These are phyloP conservation scores for Heliangelus exortis DNA, from an alignment of 2,797 vertebrate genomes.

Conservation along the genomic window DNA sequence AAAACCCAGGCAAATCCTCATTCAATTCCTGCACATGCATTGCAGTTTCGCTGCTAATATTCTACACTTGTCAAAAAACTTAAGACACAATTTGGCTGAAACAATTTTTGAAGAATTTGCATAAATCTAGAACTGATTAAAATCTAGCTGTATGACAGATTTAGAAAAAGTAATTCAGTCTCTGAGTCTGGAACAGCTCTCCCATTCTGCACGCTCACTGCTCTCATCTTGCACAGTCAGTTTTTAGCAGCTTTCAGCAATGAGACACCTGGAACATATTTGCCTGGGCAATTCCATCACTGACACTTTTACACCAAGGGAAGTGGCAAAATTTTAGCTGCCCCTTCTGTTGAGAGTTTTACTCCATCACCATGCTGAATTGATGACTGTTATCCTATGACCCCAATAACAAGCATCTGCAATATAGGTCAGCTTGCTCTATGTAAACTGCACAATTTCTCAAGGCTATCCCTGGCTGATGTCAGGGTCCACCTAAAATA, in stretches of 20 bases:
- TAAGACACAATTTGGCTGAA: neutral
- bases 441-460: neutral
- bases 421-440: neutral
- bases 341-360: neutral
- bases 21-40: neutral
- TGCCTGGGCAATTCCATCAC: neutral
- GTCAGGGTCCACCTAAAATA: neutral
- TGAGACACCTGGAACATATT: neutral
- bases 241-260: neutral
- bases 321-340: neutral
- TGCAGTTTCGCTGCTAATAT: neutral
- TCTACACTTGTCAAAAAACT: neutral
- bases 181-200: neutral
- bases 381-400: neutral
- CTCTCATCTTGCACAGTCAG: neutral
- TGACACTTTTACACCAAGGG: neutral
- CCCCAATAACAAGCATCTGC: neutral
- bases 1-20: neutral
- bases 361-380: neutral
- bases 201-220: neutral
- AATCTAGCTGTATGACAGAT: neutral
- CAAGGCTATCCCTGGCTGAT: neutral
- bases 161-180: neutral
- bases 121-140: neutral
- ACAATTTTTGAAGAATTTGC: neutral